Evolutionary conservation across 1,140 invertebrate species (phyloP).

Genomic region (Tribolium madens): DNA sequence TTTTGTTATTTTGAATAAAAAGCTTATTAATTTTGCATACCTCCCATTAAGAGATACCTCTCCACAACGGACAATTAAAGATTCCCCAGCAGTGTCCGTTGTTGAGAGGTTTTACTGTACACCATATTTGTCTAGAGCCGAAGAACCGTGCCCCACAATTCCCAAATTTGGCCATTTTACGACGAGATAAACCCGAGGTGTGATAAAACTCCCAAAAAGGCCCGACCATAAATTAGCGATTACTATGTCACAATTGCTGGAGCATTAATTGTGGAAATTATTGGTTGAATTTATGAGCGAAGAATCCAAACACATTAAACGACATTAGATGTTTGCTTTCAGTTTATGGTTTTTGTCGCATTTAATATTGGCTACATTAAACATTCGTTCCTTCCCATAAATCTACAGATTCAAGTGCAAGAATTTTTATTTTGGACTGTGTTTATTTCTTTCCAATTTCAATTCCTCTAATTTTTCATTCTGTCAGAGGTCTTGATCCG

Average conservation of each 20-base stretch:
- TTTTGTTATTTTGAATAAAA: no score
- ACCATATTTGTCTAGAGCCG: no score
- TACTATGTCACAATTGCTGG: background rate
- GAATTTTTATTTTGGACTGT: background rate
- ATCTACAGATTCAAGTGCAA: background rate
- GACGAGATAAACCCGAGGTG: slow-evolving; percentile 21
- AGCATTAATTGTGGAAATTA: slow-evolving; percentile 18
- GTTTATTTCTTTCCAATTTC: background rate
- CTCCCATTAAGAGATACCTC: no score
- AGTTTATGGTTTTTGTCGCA: slow-evolving; percentile 12
- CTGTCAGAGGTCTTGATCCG: slow-evolving; percentile 3
- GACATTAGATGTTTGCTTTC: slow-evolving; percentile 7
- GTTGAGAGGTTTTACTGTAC: no score
- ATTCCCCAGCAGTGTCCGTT: no score
- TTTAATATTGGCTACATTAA: slow-evolving; percentile 18
- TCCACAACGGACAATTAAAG: no score
- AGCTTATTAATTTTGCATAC: no score
- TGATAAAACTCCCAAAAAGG: slow-evolving; percentile 17
- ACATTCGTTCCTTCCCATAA: background rate
- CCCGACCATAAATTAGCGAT: slow-evolving; percentile 1
- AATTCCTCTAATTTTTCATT: background rate
- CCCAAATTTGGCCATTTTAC: slow-evolving; percentile 5
- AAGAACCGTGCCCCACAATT: no score
- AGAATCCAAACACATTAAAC: slow-evolving; percentile 19
- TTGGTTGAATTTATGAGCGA: background rate